Base-by-base conservation (phyloP, 2,113 vertebrate species). In the Strigops habroptila region DNA sequence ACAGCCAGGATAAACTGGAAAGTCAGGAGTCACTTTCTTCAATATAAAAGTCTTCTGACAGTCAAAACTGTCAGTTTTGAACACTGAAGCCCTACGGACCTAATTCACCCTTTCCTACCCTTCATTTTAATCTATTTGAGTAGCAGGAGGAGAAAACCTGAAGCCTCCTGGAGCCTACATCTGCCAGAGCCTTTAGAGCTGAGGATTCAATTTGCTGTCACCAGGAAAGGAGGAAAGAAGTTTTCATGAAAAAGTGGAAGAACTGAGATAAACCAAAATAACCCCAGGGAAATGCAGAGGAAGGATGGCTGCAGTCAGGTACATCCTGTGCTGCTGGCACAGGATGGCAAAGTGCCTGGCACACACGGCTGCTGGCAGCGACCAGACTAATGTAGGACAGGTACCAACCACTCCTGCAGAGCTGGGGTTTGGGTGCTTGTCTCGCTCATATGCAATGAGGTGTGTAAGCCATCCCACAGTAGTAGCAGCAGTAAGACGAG, bases 401-500 rank as follows among this genome's bases (percentile, higher is more conserved):
- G 17, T 4, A 22, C 14, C 49, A 12, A 82, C 23, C n/a, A 5
- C 49, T 37, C n/a, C 43, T 10, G 51, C 70, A 30, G 41, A 14
- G 39, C 7, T 18, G 68, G 7, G 6, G 0, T 28, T 60, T 8
- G 21, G n/a, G 43, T 14, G 39, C 2, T 73, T 75, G 44, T 37
- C 74, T 48, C 0, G 0, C 70, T 31, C 7, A 1, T n/a, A 3
- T 2, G 31, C 41, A 4, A 0, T 1, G 49, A 43, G 51, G 0
- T 13, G 53, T 12, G 33, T 12, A 14, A 43, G 35, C 49, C 15
- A 6, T 3, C 30, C 37, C 44, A 14, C 5, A 3, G 27, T 18
- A 65, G 73, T 31, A 22, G 7, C 48, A 22, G 60, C 35, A 15
- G 15, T 4, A 28, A 51, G 37, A 35, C 0, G 2, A 62, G n/a